A percentile compares a stretch with the other conserved stretches of the same genome.
These are phyloP conservation scores for Calosoma granatense DNA, from an alignment of 1,140 invertebrate genomes.

Conservation along the genomic window DNA sequence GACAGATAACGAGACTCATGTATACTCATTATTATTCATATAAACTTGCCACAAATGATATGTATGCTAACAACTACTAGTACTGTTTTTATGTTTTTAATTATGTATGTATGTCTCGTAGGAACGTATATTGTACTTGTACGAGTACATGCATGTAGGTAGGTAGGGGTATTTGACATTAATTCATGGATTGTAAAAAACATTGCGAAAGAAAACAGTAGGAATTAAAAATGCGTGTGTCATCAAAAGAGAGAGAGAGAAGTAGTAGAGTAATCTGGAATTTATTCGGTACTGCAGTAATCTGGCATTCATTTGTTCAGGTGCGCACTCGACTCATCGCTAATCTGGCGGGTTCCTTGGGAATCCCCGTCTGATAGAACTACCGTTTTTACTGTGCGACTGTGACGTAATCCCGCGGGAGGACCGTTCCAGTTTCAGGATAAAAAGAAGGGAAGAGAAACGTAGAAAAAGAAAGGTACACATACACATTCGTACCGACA, in stretches of 20 bases:
- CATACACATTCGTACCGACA: neutral
- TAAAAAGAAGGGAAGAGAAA: neutral
- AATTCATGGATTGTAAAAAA: too few species aligned
- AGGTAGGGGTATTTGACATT: too few species aligned
- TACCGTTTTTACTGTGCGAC: neutral
- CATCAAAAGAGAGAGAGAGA: too few species aligned
- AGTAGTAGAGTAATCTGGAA: neutral
- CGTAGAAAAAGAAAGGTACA: neutral
- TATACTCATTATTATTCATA: too few species aligned
- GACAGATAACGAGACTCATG: too few species aligned
- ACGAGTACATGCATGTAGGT: too few species aligned
- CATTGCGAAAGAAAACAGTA: neutral
- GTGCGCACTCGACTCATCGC: neutral
- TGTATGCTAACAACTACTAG: too few species aligned
- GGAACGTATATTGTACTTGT: too few species aligned
- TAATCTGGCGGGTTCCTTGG: neutral
- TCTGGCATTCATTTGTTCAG: constrained; percentile 4
- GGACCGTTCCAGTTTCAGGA: neutral
- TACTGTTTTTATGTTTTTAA: too few species aligned
- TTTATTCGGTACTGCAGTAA: neutral
- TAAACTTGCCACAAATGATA: too few species aligned
- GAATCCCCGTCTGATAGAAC: constrained; percentile 3
- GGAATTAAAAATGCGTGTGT: neutral
- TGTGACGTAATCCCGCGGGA: neutral
- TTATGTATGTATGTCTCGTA: too few species aligned